Evolutionary conservation across 2,888 invertebrate genomes (phyloP), one percentile per base, ranked within the genome.

Genomic region (Orgyia antiqua): DNA sequence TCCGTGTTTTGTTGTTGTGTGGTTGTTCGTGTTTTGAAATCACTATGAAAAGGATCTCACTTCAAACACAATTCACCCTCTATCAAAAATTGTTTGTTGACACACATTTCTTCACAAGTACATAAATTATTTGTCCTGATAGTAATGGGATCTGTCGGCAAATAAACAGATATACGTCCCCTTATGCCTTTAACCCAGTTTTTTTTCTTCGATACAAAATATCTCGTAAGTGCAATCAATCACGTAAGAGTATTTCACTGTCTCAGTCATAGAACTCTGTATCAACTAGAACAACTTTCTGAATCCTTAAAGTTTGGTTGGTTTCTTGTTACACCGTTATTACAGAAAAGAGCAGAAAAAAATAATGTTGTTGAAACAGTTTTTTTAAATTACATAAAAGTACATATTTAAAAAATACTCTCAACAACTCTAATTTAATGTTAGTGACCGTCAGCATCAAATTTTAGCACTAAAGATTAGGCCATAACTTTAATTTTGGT

Each of bases 231-330:
- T 40, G 53, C 43, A 45, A 58, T 56, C 54, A 56, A 63, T 59
- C 56, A 54, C 45, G 31, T 52, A 51, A 52, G 41, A 58, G 59
- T 51, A 46, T 58, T 59, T 54, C 47, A 42, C 47, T 57, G 51
- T 58, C 38, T 45, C 44, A 56, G 27, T 56, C 46, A 45, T 55
- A 58, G 43, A 45, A 45, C 44, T 51, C 39, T 49, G 48, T 53
- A 48, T 38, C 43, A 42, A 49, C 42, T 39, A 42, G 43, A 54
- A 42, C 45, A 55, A 51, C 58, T 64, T 59, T 30, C 45, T 44
- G 58, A 63, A 63, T 59, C 60, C 51, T 68, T 51, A 45, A 63
- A 65, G 67, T 63, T 63, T 56, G 49, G 35, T 29, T 15, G 4
- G 30, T 13, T 26, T 18, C n/a, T n/a, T 36, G 10, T 62, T 33